Evolutionary conservation across 2,797 vertebrate genomes (phyloP).

Genomic region (Tapirus indicus): DNA sequence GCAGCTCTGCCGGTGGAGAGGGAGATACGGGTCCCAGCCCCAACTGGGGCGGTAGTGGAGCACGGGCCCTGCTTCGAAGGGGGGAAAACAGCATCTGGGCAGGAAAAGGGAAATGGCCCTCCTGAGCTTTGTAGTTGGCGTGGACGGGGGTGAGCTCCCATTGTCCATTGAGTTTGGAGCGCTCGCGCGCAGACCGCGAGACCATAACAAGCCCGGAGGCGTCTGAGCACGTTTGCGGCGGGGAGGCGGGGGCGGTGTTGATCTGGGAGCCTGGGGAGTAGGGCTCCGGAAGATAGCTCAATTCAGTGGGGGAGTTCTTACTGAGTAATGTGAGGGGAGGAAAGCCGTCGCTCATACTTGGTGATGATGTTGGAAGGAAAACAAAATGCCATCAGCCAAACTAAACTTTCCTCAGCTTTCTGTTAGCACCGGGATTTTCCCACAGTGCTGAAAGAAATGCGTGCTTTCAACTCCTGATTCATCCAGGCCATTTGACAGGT

Average conservation of each 20-base stretch:
- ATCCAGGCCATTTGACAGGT: constrained; percentile 62
- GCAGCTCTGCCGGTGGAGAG: constrained; percentile 57
- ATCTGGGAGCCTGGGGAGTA: not conserved
- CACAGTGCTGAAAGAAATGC: constrained; percentile 76
- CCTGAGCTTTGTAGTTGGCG: constrained; percentile 73
- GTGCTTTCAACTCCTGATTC: constrained; percentile 67
- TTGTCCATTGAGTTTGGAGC: constrained; percentile 75
- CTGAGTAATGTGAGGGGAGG: constrained; percentile 55
- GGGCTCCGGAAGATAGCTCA: constrained; percentile 27
- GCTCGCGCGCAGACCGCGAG: constrained; percentile 35
- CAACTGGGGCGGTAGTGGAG: not conserved
- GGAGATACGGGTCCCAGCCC: not conserved
- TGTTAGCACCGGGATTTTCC: constrained; percentile 76
- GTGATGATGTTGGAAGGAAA: constrained; percentile 78
- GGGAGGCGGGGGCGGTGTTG: constrained; percentile 55
- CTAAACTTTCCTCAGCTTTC: constrained; percentile 76
- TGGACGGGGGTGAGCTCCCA: constrained; percentile 63
- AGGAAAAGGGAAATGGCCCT: constrained; percentile 84
- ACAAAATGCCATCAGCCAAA: constrained; percentile 76
- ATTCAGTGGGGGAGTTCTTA: constrained; percentile 46
- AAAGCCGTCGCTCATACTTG: constrained; percentile 51
- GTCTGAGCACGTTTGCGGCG: constrained; percentile 53
- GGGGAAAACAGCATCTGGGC: constrained; percentile 79
- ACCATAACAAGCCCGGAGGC: constrained; percentile 50
- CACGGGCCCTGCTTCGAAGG: constrained; percentile 46